Base-by-base conservation (phyloP, 1,140 invertebrate genomes). In the Magallana gigas region DNA sequence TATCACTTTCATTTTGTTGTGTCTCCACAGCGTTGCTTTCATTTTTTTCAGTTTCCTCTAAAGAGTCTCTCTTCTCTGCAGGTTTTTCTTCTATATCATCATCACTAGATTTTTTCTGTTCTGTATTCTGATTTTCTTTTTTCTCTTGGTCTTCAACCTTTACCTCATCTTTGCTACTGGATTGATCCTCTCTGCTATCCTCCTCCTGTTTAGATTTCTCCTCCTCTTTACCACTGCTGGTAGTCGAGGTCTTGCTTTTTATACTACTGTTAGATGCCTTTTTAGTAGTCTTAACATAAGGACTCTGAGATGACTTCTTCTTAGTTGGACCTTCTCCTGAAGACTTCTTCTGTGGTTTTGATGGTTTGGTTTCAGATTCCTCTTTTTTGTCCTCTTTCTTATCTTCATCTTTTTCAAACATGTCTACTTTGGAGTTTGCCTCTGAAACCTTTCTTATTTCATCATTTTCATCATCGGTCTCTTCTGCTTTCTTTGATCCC, bases 391-490 rank as follows among this genome's bases (percentile, higher is more conserved):
- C 9, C 23, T 36, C 68, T 36, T 76, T 76, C 36, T 76, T 76
- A 12, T 76, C 68, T 11, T 80, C 71, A 18, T 83, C 81, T 57
- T 56, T n/a, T 58, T 83, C 81, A 57, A 58, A 57, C 81, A 57
- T 18, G 9, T 83, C 48, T 57, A 16, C 48, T 56, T 83, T 57
- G 1, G 57, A 76, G 68, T 76, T 76, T 18, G 68, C 68, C 11
- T 76, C 68, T 36, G 68, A 76, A 23, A 76, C 68, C 23, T 76
- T 76, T 23, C 68, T 76, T 76, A 76, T 76, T 23, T 76, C 68
- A 36, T 76, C 68, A 76, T 76, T 76, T 18, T 76, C 68, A 76
- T 76, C 68, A 36, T 76, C 68, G 12, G 23, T 76, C 11, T 76
- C 68, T 12, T 36, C 23, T 12, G 9, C 23, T 36, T 12, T 58